These are phyloP conservation scores for Pangasius macronema DNA, from an alignment of 2,797 vertebrate genomes.

Conservation along the genomic window DNA sequence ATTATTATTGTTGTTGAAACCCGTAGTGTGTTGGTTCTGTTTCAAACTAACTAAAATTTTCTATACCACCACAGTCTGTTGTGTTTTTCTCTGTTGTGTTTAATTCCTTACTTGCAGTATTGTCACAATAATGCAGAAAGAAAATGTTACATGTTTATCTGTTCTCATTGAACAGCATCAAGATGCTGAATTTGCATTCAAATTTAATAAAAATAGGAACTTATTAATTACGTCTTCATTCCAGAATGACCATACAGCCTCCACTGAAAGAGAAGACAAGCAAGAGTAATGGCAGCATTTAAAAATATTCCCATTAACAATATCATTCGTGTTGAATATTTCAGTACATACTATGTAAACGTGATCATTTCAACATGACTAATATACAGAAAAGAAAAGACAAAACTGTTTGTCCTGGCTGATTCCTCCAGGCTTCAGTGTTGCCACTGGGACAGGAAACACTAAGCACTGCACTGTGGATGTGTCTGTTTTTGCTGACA, in stretches of 20 bases:
- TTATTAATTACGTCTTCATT: not conserved
- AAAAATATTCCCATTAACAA: not conserved
- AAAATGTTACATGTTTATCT: not conserved
- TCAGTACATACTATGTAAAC: not conserved
- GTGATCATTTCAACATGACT: not conserved
- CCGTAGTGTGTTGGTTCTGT: too few relatives aligned
- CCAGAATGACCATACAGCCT: not conserved
- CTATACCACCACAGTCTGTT: not conserved
- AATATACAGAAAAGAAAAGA: not conserved
- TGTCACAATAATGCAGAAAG: not conserved
- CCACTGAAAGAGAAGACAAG: not conserved
- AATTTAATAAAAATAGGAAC: not conserved
- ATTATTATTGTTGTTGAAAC: too few relatives aligned
- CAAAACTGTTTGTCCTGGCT: not conserved
- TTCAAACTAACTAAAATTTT: too few relatives aligned
- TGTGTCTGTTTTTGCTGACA: conserved; percentile 56
- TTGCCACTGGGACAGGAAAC: conserved; percentile 7
- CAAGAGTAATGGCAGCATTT: not conserved
- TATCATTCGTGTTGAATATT: not conserved
- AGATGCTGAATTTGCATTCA: not conserved
- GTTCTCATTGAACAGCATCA: not conserved
- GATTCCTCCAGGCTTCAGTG: not conserved
- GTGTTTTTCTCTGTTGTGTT: not conserved
- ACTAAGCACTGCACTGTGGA: conserved; percentile 16
- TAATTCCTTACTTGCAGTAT: not conserved